Conservation (phyloP, 1,140 invertebrate genomes). For the Calliopsis andreniformis region DNA sequence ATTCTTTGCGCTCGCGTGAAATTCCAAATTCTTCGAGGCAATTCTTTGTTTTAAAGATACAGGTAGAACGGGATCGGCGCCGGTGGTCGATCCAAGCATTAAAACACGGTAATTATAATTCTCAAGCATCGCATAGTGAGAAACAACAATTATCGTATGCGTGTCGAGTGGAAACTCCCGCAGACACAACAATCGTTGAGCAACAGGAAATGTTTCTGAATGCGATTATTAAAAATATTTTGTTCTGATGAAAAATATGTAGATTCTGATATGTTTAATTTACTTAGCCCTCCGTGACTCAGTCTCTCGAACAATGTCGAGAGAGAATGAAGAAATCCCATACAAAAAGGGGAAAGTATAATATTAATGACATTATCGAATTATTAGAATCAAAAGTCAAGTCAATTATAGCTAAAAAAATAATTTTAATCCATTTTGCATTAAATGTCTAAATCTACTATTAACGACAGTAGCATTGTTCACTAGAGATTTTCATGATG, state of each 20-base stretch:
- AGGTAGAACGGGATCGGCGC: background rate
- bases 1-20: too few relatives aligned
- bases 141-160: conserved; percentile 5
- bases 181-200: conserved; percentile 25
- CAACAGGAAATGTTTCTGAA: conserved; percentile 30
- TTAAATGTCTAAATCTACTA: too few relatives aligned
- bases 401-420: too few relatives aligned
- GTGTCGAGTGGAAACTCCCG: background rate
- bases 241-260: conserved; percentile 51
- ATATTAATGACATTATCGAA: too few relatives aligned
- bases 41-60: too few relatives aligned
- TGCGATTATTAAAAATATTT: conserved; percentile 51
- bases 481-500: too few relatives aligned
- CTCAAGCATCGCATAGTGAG: background rate
- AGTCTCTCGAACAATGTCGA: background rate
- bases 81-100: conserved; percentile 5
- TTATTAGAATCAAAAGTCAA: too few relatives aligned
- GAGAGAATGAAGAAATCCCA: background rate
- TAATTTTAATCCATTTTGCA: too few relatives aligned
- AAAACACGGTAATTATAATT: background rate
- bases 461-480: too few relatives aligned
- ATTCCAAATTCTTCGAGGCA: background rate
- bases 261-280: conserved; percentile 50
- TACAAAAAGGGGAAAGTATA: too few relatives aligned
- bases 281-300: conserved; percentile 36